Evolutionary conservation across 2,113 vertebrate genomes (phyloP).

Genomic region (Hymenochirus boettgeri): DNA sequence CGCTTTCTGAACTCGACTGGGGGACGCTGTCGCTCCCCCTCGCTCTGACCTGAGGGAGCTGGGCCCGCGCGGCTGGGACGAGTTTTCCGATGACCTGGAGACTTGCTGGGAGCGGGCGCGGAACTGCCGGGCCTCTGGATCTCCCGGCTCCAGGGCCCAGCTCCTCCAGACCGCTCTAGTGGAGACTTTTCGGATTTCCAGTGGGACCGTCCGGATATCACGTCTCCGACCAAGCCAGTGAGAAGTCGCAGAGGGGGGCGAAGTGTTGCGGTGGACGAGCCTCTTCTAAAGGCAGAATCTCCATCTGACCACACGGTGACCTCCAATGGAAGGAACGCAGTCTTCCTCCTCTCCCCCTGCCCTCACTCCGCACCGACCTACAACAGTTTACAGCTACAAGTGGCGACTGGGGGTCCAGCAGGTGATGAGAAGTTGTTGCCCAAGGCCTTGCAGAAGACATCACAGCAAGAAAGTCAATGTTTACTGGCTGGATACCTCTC

Average conservation of each 20-base stretch:
- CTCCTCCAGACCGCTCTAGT: constrained; percentile 75
- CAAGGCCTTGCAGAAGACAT: constrained; percentile 70
- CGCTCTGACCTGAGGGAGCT: constrained; percentile 64
- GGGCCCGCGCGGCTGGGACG: constrained; percentile 59
- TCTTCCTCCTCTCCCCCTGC: constrained; percentile 82
- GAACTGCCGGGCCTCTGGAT: constrained; percentile 36
- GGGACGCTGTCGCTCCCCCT: constrained; percentile 53
- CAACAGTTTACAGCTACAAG: constrained; percentile 59
- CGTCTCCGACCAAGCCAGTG: constrained; percentile 79
- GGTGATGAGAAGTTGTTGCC: constrained; percentile 68
- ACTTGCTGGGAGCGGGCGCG: constrained; percentile 41
- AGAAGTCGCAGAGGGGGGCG: constrained; percentile 52
- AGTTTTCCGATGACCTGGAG: constrained; percentile 69
- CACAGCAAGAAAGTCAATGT: constrained; percentile 67
- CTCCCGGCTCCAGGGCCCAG: constrained; percentile 48
- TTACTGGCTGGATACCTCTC: constrained; percentile 82
- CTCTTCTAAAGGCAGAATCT: constrained; percentile 38
- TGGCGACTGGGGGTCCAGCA: constrained; percentile 48
- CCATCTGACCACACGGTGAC: constrained; percentile 54
- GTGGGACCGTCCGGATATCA: constrained; percentile 92
- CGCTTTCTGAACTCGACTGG: constrained; percentile 74
- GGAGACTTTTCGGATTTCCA: constrained; percentile 87
- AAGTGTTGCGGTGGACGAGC: constrained; percentile 38
- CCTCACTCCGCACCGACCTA: constrained; percentile 73
- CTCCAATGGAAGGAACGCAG: constrained; percentile 60